Evolutionary conservation across 2,113 vertebrate species (phyloP), one percentile per base, ranked within the genome.

Genomic region (Isichthys henryi): DNA sequence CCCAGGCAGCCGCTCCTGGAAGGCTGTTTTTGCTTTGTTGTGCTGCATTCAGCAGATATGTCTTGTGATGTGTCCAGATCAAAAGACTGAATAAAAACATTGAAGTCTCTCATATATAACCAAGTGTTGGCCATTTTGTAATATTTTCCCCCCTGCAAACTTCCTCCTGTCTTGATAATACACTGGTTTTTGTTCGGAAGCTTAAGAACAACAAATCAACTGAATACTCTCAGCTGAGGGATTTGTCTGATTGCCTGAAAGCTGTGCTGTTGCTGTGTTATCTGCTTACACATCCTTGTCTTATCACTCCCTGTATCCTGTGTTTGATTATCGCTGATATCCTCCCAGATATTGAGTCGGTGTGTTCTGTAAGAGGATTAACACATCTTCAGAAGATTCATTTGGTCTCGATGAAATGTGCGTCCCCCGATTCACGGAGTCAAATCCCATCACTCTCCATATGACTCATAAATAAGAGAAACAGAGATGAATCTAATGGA

Each of bases 361-460:
- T 95, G 92, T 93, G 90, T 77, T 89, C 91, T 92, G 92, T 93
- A 94, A 95, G 92, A 91, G 93, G 94, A 96, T 95, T 94, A 94
- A 93, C 91, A 92, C 93, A 93, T 95, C 94, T 92, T 91, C 91
- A 92, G 93, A 94, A 93, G 89, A 15, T 90, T 88, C 88, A 90
- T 93, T 94, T 91, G 90, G 90, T 91, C 89, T 90, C 86, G 91
- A 93, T 91, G 93, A 95, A 90, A 86, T 66, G 5, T 45, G 45
- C 89, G 23, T 82, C 87, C 83, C 91, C 91, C 3, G 43, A 92
- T 93, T 93, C 83, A 91, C 88, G 48, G 89, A 90, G 74, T 88
- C 90, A 92, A 93, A 95, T 93, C 91, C 91, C 89, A 91, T 93
- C 90, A 91, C 89, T 89, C 82, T 90, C 84, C 90, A 46, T 90